Evolutionary conservation across 2,797 vertebrate species (phyloP).

Genomic region (Borostomias antarcticus): DNA sequence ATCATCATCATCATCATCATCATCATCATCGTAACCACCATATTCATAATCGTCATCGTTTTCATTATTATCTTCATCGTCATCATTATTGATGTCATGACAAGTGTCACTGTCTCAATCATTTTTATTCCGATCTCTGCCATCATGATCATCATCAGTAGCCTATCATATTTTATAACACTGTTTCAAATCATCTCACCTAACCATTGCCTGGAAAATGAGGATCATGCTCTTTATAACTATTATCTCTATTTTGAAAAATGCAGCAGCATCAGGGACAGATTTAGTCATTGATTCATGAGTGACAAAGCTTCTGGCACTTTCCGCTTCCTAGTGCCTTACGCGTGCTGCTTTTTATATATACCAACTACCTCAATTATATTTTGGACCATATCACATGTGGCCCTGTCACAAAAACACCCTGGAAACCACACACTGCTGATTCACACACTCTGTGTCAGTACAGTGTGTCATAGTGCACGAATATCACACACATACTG

Average conservation of each 20-base stretch:
- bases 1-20: not conserved
- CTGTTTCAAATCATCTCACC: too few relatives aligned
- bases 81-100: too few relatives aligned
- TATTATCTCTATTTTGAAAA: not conserved
- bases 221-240: too few relatives aligned
- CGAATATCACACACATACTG: slow-evolving; percentile 25
- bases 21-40: not conserved
- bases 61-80: not conserved
- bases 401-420: slow-evolving; percentile 10
- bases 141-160: not conserved
- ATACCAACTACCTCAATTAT: slow-evolving; percentile 47
- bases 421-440: slow-evolving; percentile 45
- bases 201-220: too few relatives aligned
- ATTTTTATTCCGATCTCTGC: too few relatives aligned
- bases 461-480: slow-evolving; percentile 36
- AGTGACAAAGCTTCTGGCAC: not conserved
- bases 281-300: not conserved
- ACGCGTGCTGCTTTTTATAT: slow-evolving; percentile 1
- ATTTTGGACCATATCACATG: slow-evolving; percentile 44
- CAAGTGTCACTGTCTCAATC: too few relatives aligned
- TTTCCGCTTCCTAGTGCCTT: too few relatives aligned
- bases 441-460: slow-evolving; percentile 40
- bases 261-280: too few relatives aligned
- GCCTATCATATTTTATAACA: too few relatives aligned
- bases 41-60: not conserved